phyloP scores from a whole-genome alignment of 2,888 invertebrate genomes.

The Prosapia bicincta region DNA sequence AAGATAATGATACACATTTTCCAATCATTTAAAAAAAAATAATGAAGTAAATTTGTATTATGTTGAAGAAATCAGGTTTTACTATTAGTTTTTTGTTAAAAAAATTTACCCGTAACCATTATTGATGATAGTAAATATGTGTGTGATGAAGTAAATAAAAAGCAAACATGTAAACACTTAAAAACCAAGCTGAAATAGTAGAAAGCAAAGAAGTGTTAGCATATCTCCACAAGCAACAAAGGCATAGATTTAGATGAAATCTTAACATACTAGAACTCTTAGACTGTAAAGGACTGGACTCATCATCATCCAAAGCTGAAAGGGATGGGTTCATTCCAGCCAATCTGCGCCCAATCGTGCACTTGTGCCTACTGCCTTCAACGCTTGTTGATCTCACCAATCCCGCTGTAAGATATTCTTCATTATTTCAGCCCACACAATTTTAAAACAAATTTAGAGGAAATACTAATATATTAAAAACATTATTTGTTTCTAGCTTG shows the following conservation, averaged over 20 bases:
- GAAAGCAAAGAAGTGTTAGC: neutral
- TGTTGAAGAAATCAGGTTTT: too few relatives aligned
- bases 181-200: neutral
- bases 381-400: neutral
- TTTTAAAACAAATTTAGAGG: neutral
- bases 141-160: neutral
- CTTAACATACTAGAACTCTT: slow-evolving; percentile 73
- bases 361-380: slow-evolving; percentile 20
- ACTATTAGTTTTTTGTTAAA: too few relatives aligned
- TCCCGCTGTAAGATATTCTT: slow-evolving; percentile 12
- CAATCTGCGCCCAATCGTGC: slow-evolving; percentile 43
- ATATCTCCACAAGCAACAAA: slow-evolving; percentile 12
- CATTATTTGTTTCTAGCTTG: too few relatives aligned
- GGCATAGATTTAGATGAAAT: slow-evolving; percentile 8
- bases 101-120: slow-evolving; percentile 2
- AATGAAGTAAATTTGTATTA: too few relatives aligned
- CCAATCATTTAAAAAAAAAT: too few relatives aligned
- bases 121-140: neutral
- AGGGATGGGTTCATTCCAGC: slow-evolving; percentile 45
- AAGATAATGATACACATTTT: too few relatives aligned
- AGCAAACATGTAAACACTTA: neutral
- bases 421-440: neutral
- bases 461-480: too few relatives aligned
- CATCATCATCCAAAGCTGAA: slow-evolving; percentile 53
- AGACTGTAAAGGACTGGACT: slow-evolving; percentile 80